Base-by-base conservation (phyloP, 35 echinoderm and acorn worm species). In the Ophioderma brevispina region DNA sequence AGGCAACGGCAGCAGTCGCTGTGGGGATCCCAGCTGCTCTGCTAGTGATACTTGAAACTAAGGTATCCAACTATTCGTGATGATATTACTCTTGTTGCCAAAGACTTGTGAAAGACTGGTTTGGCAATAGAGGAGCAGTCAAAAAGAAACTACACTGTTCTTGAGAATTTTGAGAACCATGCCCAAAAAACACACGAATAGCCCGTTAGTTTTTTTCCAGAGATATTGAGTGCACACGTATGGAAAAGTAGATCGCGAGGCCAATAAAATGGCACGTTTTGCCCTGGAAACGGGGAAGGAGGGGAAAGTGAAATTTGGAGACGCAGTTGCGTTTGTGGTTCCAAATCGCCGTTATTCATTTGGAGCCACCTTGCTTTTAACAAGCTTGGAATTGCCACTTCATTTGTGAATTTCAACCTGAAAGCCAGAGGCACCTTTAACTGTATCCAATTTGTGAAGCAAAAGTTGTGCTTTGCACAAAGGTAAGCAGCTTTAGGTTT, bases 211-310 rank as follows among this genome's bases (percentile, higher is more conserved):
- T 21, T 32, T 91, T 11, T 91, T 75, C n/a, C 36, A 81, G 84
- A 40, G 89, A 91, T 84, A n/a, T n/a, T n/a, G 89, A 91, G 25
- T 32, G 55, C 25, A 84, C 81, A 91, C 89, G 0, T 91, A 91
- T 59, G 81, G 28, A 0, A 63, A 77, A 17, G 63, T 84, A 0
- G 89, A 91, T 40, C 13, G 39, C 0, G 56, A 91, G 37, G 56
- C 89, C 18, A 85, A 91, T 64, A 50, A 81, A 23, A 18, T 91
- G 30, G 80, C 89, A 30, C 81, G 40, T 38, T 84, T 81, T 37
- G 56, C 76, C 5, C 59, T 32, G 81, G 63, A 18, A 39, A 75
- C 56, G 38, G 52, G 35, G 1, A n/a, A 70, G 5, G 55, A 75
- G 38, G 52, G 35, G 1, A n/a, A 70, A 2, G 55, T 37, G 19